Percentiles rank a stretch among this genome's conserved stretches.
Conservation (phyloP, 2,113 vertebrate species). For the Laticauda laticaudata region DNA sequence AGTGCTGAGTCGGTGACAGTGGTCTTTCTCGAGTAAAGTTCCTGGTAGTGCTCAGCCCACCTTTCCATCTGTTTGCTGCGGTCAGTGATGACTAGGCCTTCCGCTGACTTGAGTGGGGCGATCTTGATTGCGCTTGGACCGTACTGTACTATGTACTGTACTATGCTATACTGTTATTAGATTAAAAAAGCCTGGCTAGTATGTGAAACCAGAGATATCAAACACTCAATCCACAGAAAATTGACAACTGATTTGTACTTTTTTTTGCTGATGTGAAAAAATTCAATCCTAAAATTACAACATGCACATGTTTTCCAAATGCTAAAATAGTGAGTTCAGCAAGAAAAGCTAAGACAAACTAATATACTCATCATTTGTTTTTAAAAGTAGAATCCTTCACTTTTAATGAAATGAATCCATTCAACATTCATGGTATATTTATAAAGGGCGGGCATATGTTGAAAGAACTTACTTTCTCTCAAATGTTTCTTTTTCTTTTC, state of each 20-base stretch:
- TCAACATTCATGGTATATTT: not conserved
- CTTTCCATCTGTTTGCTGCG: no score
- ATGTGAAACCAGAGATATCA: not conserved
- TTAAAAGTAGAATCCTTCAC: not conserved
- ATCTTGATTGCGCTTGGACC: no score
- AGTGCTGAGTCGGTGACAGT: no score
- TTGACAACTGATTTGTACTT: not conserved
- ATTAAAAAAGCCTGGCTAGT: not conserved
- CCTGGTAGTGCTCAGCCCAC: no score
- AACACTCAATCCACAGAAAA: not conserved
- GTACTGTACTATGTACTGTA: no score
- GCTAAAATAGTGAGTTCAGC: not conserved
- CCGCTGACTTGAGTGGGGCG: no score
- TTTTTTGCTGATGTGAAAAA: not conserved
- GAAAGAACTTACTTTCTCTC: constrained; percentile 71
- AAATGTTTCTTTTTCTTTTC: constrained; percentile 62
- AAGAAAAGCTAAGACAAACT: not conserved
- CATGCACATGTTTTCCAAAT: not conserved
- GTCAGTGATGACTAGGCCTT: no score
- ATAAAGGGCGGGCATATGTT: not conserved
- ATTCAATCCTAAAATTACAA: not conserved
- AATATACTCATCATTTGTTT: not conserved
- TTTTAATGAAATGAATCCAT: not conserved
- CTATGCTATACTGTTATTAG: not conserved
- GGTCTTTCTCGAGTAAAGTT: no score